Conservation (phyloP, 2,797 vertebrate genomes). For the Poeciliopsis turneri region DNA sequence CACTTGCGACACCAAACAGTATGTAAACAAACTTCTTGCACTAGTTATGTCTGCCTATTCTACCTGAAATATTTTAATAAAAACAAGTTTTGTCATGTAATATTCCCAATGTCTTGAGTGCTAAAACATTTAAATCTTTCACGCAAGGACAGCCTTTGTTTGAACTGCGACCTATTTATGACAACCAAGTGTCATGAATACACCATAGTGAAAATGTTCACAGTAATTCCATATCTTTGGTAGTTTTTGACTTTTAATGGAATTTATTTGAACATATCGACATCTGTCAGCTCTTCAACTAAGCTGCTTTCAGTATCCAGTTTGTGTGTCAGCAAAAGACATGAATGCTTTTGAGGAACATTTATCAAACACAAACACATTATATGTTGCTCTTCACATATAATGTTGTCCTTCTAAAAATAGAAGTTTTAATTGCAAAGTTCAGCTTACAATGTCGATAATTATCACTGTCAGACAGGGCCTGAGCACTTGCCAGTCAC, state of each 20-base stretch:
- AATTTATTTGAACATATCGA: background rate
- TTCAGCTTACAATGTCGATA: slow-evolving; percentile 5
- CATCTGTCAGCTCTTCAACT: background rate
- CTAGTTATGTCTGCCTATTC: background rate
- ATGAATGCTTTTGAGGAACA: background rate
- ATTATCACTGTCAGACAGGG: slow-evolving; percentile 16
- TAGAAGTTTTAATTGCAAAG: background rate
- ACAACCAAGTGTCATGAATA: background rate
- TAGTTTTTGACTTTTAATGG: background rate
- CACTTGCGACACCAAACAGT: background rate
- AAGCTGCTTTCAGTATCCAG: too few species aligned
- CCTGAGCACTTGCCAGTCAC: slow-evolving; percentile 24
- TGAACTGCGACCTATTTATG: background rate
- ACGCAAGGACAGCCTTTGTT: background rate
- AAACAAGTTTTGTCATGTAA: background rate
- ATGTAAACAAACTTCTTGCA: background rate
- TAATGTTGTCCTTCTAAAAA: slow-evolving; percentile 3
- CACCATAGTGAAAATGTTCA: background rate
- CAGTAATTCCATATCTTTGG: background rate
- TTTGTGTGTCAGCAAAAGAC: too few species aligned
- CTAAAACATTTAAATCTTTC: background rate
- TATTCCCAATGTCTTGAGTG: background rate
- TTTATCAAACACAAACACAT: background rate
- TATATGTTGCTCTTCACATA: background rate
- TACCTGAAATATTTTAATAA: background rate